A percentile compares a stretch with the other conserved stretches of the same genome.
Evolutionary conservation across 2,797 vertebrate genomes (phyloP).

Genomic region (Spea hammondii): DNA sequence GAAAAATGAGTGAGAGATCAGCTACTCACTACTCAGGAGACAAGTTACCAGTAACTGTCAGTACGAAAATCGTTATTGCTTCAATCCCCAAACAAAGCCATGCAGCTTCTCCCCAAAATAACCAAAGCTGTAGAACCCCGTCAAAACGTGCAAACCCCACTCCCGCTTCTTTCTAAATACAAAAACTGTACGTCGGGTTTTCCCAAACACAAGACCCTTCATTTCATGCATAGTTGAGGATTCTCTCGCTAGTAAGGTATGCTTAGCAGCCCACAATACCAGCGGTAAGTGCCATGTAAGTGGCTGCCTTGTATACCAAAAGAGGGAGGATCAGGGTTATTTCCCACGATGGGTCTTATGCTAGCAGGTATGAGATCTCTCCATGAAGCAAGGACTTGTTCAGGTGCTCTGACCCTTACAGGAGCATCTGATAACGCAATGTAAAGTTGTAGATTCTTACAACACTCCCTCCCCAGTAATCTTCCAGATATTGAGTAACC

Average conservation of each 20-base stretch:
- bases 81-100: conserved; percentile 55
- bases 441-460: not conserved
- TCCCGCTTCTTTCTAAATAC: not conserved
- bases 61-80: conserved; percentile 74
- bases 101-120: conserved; percentile 9
- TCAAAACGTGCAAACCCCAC: conserved; percentile 16
- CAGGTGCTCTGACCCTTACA: not conserved
- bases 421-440: conserved; percentile 28
- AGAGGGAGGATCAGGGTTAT: not conserved
- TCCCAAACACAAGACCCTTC: conserved; percentile 1
- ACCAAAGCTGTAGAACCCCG: conserved; percentile 26
- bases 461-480: conserved; percentile 8
- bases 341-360: not conserved
- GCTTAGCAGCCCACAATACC: conserved; percentile 9
- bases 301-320: not conserved
- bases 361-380: not conserved
- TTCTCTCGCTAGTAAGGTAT: conserved; percentile 14
- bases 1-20: conserved; percentile 51
- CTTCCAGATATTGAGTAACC: conserved; percentile 9
- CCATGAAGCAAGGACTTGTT: conserved; percentile 1
- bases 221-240: conserved; percentile 31
- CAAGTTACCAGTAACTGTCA: conserved; percentile 60
- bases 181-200: not conserved
- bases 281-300: not conserved
- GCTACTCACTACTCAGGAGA: conserved; percentile 52